Evolutionary conservation across 2,888 invertebrate genomes (phyloP).

Genomic region (Synergus laeviventris): DNA sequence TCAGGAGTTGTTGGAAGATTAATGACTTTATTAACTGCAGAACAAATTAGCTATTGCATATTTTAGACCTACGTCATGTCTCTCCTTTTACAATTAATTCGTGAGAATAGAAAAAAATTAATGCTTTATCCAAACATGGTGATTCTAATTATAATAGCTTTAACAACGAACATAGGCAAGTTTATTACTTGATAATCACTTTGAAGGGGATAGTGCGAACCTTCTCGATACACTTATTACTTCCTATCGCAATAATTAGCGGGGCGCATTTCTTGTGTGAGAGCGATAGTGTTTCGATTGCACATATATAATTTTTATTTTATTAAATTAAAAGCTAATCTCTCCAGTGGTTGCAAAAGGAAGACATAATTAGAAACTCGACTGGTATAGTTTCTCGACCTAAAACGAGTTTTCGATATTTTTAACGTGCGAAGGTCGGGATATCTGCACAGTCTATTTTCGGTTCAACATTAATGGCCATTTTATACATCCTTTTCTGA

Average conservation of each 20-base stretch:
- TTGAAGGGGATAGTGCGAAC: background rate
- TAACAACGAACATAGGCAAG: background rate
- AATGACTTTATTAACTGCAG: too few relatives aligned
- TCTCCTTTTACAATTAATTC: background rate
- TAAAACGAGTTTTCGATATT: constrained; percentile 33
- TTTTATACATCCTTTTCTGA: background rate
- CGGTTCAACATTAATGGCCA: background rate
- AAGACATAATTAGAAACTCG: constrained; percentile 35
- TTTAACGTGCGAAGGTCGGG: constrained; percentile 28
- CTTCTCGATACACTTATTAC: background rate
- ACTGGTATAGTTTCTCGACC: constrained; percentile 2
- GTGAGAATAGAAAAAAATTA: background rate
- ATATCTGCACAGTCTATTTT: background rate
- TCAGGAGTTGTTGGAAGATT: too few relatives aligned
- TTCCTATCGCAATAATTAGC: constrained; percentile 2
- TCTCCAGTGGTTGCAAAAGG: constrained; percentile 26
- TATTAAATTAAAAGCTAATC: constrained; percentile 12
- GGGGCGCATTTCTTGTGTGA: background rate
- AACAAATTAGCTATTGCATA: too few relatives aligned
- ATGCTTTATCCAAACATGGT: background rate
- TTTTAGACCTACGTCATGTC: background rate
- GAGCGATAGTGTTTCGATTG: background rate
- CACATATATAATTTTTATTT: background rate
- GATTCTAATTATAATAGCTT: background rate
- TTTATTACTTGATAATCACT: background rate